These are phyloP conservation scores for Xestobium rufovillosum DNA, from an alignment of 2,888 invertebrate species.

Conservation along the genomic window DNA sequence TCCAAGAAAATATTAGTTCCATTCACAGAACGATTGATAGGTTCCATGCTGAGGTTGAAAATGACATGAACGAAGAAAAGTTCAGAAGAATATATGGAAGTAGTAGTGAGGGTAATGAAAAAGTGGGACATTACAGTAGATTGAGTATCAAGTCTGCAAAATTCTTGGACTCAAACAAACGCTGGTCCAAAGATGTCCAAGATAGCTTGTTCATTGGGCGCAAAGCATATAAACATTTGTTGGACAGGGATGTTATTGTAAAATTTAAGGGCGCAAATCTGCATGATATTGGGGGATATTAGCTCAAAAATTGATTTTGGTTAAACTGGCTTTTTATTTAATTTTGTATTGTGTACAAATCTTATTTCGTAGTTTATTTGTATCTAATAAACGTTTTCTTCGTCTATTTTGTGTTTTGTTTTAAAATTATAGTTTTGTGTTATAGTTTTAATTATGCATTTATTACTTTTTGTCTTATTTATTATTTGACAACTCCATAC, in stretches of 20 bases:
- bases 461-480: too few relatives aligned
- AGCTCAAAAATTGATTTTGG: too few relatives aligned
- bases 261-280: conserved; percentile 36
- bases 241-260: conserved; percentile 37
- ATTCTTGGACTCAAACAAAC: conserved; percentile 26
- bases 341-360: too few relatives aligned
- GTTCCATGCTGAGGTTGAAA: conserved; percentile 40
- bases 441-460: too few relatives aligned
- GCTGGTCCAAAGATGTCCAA: conserved; percentile 22
- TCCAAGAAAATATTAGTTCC: conserved; percentile 30
- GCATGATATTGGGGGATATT: conserved; percentile 37
- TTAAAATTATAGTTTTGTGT: too few relatives aligned
- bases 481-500: too few relatives aligned
- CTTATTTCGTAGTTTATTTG: too few relatives aligned
- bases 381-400: too few relatives aligned
- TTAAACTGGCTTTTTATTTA: too few relatives aligned
- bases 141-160: conserved; percentile 33
- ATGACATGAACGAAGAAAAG: conserved; percentile 39
- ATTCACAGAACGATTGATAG: conserved; percentile 34
- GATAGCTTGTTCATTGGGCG: conserved; percentile 27
- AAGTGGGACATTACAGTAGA: conserved; percentile 28
- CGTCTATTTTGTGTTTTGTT: too few relatives aligned
- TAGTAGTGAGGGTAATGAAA: conserved; percentile 29
- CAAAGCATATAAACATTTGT: conserved; percentile 36
- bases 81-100: conserved; percentile 23